Evolutionary conservation across 2,113 vertebrate genomes (phyloP), one percentile per base, ranked within the genome.

Genomic region (Alethe castanea): DNA sequence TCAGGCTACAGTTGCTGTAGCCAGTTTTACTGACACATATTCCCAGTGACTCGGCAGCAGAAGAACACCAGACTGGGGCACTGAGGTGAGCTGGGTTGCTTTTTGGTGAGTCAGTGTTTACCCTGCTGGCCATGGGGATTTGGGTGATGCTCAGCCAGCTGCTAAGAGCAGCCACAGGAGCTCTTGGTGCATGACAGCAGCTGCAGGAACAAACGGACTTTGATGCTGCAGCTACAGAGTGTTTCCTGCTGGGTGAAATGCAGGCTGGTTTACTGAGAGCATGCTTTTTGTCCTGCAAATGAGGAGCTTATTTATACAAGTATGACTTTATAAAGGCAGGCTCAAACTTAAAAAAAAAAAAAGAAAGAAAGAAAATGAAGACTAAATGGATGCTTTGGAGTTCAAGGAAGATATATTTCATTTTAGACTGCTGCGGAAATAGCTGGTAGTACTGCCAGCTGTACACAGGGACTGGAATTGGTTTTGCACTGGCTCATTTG

Each of bases 161-260:
- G 72, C 64, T 3, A 2, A 67, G 45, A 66, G 80, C 59, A 71
- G 42, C 53, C 11, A 0, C 74, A 18, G 48, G 19, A 77, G 57
- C 56, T 9, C 60, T 86, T 79, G 7, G 15, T 84, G 92, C 81
- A 14, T 81, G 81, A 72, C 70, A 85, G 62, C 91, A 96, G 88
- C 91, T 96, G 94, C 92, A 92, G 72, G 92, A 73, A 47, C 42
- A 91, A 96, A 93, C 28, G 0, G 70, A 44, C 76, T 81, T 66
- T 48, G 82, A 52, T 91, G 47, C 22, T 90, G 81, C 31, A 92
- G 62, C 76, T 72, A 38, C 7, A 72, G 42, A 88, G 66, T 8
- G 25, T 53, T 95, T 95, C 80, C 86, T 86, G 83, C 24, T 0
- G 4, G 36, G 13, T 44, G 42, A 45, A 40, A 40, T 0, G 48